Evolutionary conservation across 1,140 invertebrate species (phyloP), one percentile per base, ranked within the genome.

Genomic region (Cydia fagiglandana): DNA sequence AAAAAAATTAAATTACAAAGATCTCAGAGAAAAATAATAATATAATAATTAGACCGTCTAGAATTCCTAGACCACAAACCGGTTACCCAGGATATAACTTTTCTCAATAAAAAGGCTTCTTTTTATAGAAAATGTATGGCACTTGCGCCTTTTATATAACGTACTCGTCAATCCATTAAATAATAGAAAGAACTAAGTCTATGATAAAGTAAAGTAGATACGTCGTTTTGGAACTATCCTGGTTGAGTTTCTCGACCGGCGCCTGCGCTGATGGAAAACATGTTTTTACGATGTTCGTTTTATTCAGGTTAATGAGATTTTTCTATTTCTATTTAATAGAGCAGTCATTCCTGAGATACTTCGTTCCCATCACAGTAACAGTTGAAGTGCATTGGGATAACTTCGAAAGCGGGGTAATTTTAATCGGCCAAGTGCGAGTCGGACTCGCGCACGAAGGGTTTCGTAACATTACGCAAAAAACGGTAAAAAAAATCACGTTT

Each of bases 221-320:
- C 7, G 56, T 61, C 56, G 17, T 24, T 61, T 24, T 61, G 0
- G 17, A 61, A 61, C 6, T 53, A 20, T n/a, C 4, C 6, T 7
- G 24, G 56, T 10, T 24, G 20, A 61, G 56, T 61, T 61, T 61
- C 56, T 61, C 56, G 20, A 12, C 9, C n/a, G 56, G 56, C 56
- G 56, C 56, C 56, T 5, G 56, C 56, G 56, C 56, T 4, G n/a
- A 1, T 17, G 17, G 56, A 20, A 24, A 61, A 61, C 56, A 10
- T 61, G 15, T 61, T 61, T 61, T 61, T 61, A 20, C 24, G 2
- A 24, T 24, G 53, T 56, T 20, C 47, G 4, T 4, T n/a, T 53
- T n/a, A 53, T 53, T 17, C 50, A 53, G 50, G 50, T 53, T 53
- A 53, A 53, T 17, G 50, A 53, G 50, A 53, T 53, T 53, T 53